phyloP scores from a whole-genome alignment of 92 coral and sea anemone species.

The Porites rus region DNA sequence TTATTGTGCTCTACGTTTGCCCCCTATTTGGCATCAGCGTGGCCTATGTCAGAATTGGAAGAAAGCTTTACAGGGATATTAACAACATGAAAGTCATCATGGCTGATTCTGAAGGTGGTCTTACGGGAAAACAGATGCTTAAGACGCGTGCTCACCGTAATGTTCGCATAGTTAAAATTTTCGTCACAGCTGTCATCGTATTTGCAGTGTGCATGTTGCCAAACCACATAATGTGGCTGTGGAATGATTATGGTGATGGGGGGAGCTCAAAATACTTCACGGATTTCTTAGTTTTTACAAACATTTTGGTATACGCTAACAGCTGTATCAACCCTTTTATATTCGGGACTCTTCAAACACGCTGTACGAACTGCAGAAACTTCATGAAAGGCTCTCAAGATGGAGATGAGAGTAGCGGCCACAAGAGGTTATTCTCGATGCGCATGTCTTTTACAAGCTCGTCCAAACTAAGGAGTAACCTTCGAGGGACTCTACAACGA shows the following conservation, averaged over 20 bases:
- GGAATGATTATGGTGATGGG: conserved; percentile 84
- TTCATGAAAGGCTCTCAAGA: conserved; percentile 34
- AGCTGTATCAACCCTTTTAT: conserved; percentile 95
- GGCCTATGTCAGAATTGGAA: conserved; percentile 76
- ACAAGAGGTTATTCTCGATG: conserved; percentile 54
- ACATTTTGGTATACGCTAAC: conserved; percentile 83
- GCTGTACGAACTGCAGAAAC: conserved; percentile 53
- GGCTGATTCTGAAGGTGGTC: conserved; percentile 54
- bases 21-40: conserved; percentile 75
- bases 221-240: conserved; percentile 91
- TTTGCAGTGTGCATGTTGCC: conserved; percentile 94
- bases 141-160: conserved; percentile 79
- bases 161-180: conserved; percentile 83
- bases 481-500: conserved; percentile 38
- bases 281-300: conserved; percentile 80
- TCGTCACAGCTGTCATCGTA: conserved; percentile 82
- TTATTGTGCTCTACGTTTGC: conserved; percentile 73
- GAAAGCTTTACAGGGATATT: conserved; percentile 79
- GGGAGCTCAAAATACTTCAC: conserved; percentile 54
- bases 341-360: conserved; percentile 85
- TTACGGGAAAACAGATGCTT: conserved; percentile 57
- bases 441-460: conserved; percentile 72
- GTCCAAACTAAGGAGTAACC: conserved; percentile 26
- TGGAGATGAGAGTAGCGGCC: conserved; percentile 2
- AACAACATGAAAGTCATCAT: conserved; percentile 58